These are phyloP conservation scores for Mico argentatus DNA, from an alignment of 2,797 vertebrate genomes.

Conservation along the genomic window DNA sequence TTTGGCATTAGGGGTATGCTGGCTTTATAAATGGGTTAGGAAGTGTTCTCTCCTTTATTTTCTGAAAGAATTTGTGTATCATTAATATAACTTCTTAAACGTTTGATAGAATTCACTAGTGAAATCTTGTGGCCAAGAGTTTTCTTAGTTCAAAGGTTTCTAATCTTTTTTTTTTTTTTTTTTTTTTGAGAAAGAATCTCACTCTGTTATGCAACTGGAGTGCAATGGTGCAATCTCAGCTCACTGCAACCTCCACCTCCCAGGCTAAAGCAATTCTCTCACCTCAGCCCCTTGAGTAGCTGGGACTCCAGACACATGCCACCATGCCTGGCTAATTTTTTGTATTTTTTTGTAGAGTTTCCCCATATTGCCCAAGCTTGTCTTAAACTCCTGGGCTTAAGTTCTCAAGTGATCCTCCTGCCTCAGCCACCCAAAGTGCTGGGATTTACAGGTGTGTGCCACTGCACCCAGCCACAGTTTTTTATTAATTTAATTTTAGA, in stretches of 20 bases:
- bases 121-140: not conserved
- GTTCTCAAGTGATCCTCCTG: not conserved
- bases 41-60: not conserved
- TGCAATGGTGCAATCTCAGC: not conserved
- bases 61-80: not conserved
- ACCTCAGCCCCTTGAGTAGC: not conserved
- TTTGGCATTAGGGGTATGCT: not conserved
- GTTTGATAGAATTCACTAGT: not conserved
- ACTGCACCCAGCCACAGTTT: not conserved
- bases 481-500: not conserved
- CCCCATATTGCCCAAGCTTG: not conserved
- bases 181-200: not conserved
- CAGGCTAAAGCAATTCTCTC: not conserved
- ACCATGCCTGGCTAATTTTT: not conserved
- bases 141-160: not conserved
- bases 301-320: not conserved
- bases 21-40: not conserved
- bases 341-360: not conserved
- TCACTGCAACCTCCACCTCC: not conserved
- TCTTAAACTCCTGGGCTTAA: not conserved
- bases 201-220: not conserved
- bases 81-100: not conserved
- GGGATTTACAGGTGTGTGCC: not conserved
- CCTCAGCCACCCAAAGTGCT: not conserved
- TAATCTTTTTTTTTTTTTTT: not conserved